Evolutionary conservation across 2,797 vertebrate species (phyloP), one percentile per base, ranked within the genome.

Genomic region (Cephalopachus bancanus): DNA sequence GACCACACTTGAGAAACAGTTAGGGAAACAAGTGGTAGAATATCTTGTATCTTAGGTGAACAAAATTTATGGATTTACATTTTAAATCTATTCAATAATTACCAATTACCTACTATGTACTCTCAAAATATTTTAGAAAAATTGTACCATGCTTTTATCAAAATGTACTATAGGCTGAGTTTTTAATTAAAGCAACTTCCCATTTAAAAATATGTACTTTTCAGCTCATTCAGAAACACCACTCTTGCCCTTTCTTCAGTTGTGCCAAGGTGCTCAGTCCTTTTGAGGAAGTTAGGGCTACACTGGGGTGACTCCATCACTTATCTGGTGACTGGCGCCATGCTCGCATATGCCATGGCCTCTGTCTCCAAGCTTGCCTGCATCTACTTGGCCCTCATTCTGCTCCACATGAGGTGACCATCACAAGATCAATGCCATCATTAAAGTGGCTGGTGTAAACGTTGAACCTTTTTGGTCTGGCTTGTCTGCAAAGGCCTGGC

Each of bases 221-320:
- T 44, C 10, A 17, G 57, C 8, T 5, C 22, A 1, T 22, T 30
- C 0, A 7, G 1, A 53, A 49, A 16, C 26, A 19, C 10, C 0
- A 24, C n/a, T 60, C 1, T 2, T 1, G 11, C 20, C 3, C 20
- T 59, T 79, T 59, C 12, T 20, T 59, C 7, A 24, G 53, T 19
- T 33, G 55, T n/a, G 51, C 28, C 53, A 59, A 79, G n/a, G 20
- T 79, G 30, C 53, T 79, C 30, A 20, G 20, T 55, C 20, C 55
- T 57, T 79, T 20, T 7, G 7, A 79, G 30, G n/a, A 33, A 57
- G n/a, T 19, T n/a, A 33, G 33, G 76, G 20, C 53, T 30, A 3
- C 55, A 3, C 20, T 57, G n/a, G 26, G 49, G 26, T 24, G 30
- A 33, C 10, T 30, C 19, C 30, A 11, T 79, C 53, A 59, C 20